These are phyloP conservation scores for Dipodomys ordii DNA, from an alignment of 2,113 vertebrate species.

Conservation along the genomic window DNA sequence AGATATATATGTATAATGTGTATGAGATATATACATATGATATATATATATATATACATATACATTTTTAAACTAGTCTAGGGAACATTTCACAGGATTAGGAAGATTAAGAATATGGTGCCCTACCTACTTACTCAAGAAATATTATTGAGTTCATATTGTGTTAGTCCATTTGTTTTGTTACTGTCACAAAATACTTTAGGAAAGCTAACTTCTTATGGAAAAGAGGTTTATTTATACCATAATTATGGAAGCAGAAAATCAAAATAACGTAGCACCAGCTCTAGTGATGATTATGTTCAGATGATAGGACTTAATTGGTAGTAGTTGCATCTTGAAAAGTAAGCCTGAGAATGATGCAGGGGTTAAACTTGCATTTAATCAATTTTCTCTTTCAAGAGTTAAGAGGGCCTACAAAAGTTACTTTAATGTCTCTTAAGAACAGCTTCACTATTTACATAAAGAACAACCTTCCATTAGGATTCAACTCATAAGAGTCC, in stretches of 20 bases:
- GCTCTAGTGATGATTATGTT: not conserved
- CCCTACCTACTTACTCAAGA: not conserved
- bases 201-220: not conserved
- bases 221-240: not conserved
- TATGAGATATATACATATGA: too few species aligned
- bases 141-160: not conserved
- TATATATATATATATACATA: too few species aligned
- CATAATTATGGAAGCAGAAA: not conserved
- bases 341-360: not conserved
- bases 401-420: not conserved
- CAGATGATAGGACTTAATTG: not conserved
- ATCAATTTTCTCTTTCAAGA: not conserved
- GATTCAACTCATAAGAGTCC: too few species aligned
- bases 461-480: too few species aligned
- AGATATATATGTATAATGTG: too few species aligned
- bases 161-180: not conserved
- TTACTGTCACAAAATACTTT: too few species aligned
- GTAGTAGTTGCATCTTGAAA: not conserved
- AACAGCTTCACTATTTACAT: not conserved
- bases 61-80: too few species aligned
- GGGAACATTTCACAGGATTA: not conserved
- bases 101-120: not conserved
- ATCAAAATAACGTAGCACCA: not conserved
- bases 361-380: not conserved
- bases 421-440: not conserved